These are phyloP conservation scores for Conopomorpha cramerella DNA, from an alignment of 1,140 invertebrate species.

Conservation along the genomic window DNA sequence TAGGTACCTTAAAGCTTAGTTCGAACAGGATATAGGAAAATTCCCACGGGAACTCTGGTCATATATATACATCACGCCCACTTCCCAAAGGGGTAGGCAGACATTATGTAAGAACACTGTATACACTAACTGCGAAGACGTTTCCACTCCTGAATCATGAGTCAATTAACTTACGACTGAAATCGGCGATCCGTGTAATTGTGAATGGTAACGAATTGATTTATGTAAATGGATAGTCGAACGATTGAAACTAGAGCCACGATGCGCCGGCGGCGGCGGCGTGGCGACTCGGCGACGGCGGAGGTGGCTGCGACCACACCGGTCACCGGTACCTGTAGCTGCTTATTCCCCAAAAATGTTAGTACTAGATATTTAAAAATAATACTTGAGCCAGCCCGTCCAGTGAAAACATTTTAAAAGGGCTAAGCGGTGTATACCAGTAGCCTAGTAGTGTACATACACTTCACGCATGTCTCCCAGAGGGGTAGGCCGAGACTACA, in stretches of 20 bases:
- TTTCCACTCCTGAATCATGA: neutral
- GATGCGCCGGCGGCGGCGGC: slow-evolving; percentile 38
- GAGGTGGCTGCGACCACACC: slow-evolving; percentile 16
- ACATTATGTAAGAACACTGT: neutral
- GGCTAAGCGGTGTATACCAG: neutral
- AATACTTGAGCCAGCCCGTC: too few species aligned
- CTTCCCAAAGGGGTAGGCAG: neutral
- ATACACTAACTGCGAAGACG: neutral
- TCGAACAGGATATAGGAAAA: too few species aligned
- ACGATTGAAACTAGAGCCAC: slow-evolving; percentile 53
- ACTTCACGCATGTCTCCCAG: too few species aligned
- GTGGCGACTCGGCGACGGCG: slow-evolving; percentile 11
- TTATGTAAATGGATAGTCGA: slow-evolving; percentile 55
- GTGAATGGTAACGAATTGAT: slow-evolving; percentile 48
- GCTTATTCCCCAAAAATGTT: neutral
- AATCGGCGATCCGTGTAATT: slow-evolving; percentile 33
- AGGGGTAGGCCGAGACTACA: too few species aligned
- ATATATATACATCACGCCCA: neutral
- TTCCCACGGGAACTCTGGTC: too few species aligned
- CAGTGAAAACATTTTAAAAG: neutral
- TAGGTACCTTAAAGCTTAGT: too few species aligned
- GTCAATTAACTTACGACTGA: neutral
- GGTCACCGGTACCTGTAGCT: slow-evolving; percentile 35
- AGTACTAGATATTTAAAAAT: neutral
- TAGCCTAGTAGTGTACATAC: neutral